These are phyloP conservation scores for Galleria mellonella DNA, from an alignment of 1,140 invertebrate genomes.

Conservation along the genomic window DNA sequence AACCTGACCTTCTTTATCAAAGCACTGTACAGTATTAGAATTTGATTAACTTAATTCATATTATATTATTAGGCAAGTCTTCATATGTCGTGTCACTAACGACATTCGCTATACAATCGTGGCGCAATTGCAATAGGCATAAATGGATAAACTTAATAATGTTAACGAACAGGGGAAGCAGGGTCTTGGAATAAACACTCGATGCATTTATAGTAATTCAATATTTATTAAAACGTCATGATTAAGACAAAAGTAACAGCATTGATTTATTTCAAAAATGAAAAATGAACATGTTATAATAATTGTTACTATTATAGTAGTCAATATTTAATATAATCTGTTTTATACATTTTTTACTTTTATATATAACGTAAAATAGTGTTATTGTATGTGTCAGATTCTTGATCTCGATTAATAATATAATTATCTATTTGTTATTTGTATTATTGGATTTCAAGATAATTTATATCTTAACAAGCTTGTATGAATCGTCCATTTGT, in stretches of 20 bases:
- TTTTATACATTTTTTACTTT: conserved; percentile 8
- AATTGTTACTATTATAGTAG: conserved; percentile 15
- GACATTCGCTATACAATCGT: too few relatives aligned
- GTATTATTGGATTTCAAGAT: too few relatives aligned
- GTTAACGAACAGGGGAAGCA: background rate
- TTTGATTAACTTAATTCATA: conserved; percentile 2
- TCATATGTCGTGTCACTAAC: too few relatives aligned
- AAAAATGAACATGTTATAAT: conserved; percentile 38
- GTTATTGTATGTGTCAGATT: too few relatives aligned
- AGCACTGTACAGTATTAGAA: background rate
- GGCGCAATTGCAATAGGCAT: too few relatives aligned
- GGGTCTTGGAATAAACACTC: conserved; percentile 14
- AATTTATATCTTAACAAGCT: too few relatives aligned
- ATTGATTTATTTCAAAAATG: conserved; percentile 57
- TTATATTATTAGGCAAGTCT: background rate
- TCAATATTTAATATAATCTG: conserved; percentile 9
- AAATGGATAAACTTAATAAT: too few relatives aligned
- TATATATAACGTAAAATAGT: conserved; percentile 8
- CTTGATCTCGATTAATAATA: too few relatives aligned
- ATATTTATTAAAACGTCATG: conserved; percentile 67
- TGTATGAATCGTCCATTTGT: too few relatives aligned
- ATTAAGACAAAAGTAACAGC: conserved; percentile 64
- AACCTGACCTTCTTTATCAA: conserved; percentile 11
- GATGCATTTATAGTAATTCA: conserved; percentile 40
- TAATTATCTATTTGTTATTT: too few relatives aligned